phyloP scores from a whole-genome alignment of 2,797 vertebrate species.

The Lepilemur septentrionalis region DNA sequence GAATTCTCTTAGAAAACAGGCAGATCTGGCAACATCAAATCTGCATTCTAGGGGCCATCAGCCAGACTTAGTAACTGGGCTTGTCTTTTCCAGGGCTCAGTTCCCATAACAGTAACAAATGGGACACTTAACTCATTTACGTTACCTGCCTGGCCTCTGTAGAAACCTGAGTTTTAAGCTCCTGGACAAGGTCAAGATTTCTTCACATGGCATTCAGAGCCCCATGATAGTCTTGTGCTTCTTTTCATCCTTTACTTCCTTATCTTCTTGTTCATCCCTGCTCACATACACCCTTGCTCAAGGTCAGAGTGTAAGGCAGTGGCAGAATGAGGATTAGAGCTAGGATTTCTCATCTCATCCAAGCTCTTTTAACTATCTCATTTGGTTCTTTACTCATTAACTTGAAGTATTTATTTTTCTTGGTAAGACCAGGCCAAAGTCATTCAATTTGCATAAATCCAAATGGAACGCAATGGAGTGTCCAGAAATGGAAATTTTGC shows the following conservation, averaged over 20 bases:
- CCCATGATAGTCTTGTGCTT: neutral
- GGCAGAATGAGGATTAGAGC: neutral
- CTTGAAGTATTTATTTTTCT: neutral
- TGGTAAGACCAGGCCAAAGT: neutral
- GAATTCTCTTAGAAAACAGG: conserved; percentile 8
- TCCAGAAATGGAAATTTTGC: neutral
- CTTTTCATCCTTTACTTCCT: neutral
- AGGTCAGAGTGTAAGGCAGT: neutral
- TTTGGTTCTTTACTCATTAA: conserved; percentile 14
- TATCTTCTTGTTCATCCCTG: neutral
- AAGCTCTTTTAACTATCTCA: neutral
- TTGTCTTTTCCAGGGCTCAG: neutral
- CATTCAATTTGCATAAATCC: neutral
- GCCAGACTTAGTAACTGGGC: neutral
- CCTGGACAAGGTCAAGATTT: neutral
- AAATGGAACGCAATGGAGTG: neutral
- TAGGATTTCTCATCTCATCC: neutral
- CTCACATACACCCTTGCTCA: neutral
- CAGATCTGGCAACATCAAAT: neutral
- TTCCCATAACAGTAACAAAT: neutral
- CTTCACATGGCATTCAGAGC: neutral
- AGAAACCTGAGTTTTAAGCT: neutral
- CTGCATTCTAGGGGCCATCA: neutral
- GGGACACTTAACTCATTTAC: neutral
- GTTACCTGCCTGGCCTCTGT: neutral